Percentiles rank a stretch among this genome's conserved stretches.
Conservation (phyloP, 2,888 invertebrate genomes). For the Cephalotes varians region DNA sequence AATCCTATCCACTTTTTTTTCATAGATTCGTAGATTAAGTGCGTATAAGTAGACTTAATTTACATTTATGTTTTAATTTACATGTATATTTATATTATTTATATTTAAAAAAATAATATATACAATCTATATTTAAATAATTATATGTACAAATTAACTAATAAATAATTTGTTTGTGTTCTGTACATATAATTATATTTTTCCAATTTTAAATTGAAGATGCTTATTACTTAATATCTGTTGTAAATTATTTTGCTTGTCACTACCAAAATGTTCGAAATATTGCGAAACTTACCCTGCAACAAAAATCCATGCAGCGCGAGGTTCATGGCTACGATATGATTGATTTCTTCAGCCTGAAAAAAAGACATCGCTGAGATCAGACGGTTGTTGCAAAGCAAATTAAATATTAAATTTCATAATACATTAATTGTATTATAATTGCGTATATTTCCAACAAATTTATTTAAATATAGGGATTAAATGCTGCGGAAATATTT, state of each 20-base stretch:
- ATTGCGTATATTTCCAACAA: neutral
- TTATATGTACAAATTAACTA: neutral
- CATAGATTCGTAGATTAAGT: neutral
- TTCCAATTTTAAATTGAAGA: neutral
- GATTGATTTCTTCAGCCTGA: conserved; percentile 78
- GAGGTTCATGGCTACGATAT: conserved; percentile 85
- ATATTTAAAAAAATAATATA: neutral
- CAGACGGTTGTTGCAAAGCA: neutral
- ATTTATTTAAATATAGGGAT: neutral
- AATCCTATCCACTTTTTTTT: neutral
- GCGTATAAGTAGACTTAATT: neutral
- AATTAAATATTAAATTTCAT: neutral
- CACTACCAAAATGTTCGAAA: neutral
- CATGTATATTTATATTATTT: neutral
- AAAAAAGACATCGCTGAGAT: conserved; percentile 5
- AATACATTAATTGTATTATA: neutral
- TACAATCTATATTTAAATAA: neutral
- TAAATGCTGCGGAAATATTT: neutral
- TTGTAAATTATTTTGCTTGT: neutral
- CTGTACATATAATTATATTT: neutral
- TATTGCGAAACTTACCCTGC: conserved; percentile 80
- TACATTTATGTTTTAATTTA: conserved; percentile 6
- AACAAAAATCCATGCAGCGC: conserved; percentile 85
- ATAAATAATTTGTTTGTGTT: conserved; percentile 8
- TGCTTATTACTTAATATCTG: neutral